These are phyloP conservation scores for Mellivora capensis DNA, from an alignment of 2,113 vertebrate species.

Conservation along the genomic window DNA sequence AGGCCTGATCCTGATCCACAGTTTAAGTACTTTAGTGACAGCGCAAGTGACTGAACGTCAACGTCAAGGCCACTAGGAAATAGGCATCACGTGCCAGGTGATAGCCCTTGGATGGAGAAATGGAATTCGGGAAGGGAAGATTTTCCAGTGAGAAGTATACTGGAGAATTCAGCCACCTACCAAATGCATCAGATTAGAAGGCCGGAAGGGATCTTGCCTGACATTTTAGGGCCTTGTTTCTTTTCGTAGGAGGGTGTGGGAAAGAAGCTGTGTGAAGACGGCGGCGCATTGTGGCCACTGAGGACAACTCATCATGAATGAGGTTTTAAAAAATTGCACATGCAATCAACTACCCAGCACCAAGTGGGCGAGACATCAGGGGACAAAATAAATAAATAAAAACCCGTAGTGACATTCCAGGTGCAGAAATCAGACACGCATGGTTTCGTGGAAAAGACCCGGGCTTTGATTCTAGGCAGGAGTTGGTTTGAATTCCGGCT, in stretches of 20 bases:
- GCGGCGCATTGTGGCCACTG: not conserved
- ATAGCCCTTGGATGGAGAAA: constrained; percentile 40
- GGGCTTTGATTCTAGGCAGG: constrained; percentile 49
- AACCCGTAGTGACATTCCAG: constrained; percentile 23
- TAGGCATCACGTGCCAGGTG: not conserved
- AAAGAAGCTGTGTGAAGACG: not conserved
- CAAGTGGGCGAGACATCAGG: constrained; percentile 1
- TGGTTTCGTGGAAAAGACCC: constrained; percentile 45
- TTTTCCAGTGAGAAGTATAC: constrained; percentile 29
- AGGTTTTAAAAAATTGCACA: constrained; percentile 32
- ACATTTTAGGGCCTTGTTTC: constrained; percentile 22
- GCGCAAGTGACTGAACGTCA: not conserved
- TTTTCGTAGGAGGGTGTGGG: not conserved
- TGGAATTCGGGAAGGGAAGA: not conserved
- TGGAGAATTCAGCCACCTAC: constrained; percentile 26
- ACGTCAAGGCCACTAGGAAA: not conserved
- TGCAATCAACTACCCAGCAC: not conserved
- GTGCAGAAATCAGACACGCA: constrained; percentile 43
- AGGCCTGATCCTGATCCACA: not conserved
- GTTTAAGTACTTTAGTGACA: not conserved
- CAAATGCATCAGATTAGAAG: not conserved
- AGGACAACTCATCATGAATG: not conserved
- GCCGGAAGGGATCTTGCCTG: not conserved
- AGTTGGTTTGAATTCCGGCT: constrained; percentile 5
- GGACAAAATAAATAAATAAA: constrained; percentile 66